phyloP scores from a whole-genome alignment of 2,797 vertebrate species.

The Brachyalestes nurse region DNA sequence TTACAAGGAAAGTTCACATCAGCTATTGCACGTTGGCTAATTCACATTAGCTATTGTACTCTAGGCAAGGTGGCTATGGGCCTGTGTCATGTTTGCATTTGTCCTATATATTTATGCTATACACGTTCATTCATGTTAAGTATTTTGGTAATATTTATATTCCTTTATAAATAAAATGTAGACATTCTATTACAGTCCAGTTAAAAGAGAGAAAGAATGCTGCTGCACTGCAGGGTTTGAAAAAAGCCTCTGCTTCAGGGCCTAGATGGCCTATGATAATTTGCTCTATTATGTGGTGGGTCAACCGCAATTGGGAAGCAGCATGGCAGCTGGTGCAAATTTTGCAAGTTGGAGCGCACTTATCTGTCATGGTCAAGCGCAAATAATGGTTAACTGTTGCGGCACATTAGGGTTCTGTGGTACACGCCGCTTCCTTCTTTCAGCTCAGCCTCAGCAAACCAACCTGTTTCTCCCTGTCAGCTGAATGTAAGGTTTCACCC shows the following conservation, averaged over 20 bases:
- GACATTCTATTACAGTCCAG: background rate
- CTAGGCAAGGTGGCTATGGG: no score
- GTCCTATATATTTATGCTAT: background rate
- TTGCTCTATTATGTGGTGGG: background rate
- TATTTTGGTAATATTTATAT: background rate
- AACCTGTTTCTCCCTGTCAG: slow-evolving; percentile 44
- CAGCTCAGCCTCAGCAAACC: slow-evolving; percentile 13
- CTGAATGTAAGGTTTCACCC: slow-evolving; percentile 38
- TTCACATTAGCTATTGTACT: no score
- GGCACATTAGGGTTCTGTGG: slow-evolving; percentile 24
- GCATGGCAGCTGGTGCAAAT: slow-evolving; percentile 27
- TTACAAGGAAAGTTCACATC: background rate
- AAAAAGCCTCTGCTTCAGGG: background rate
- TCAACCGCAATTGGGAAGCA: slow-evolving; percentile 25
- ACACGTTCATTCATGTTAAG: background rate
- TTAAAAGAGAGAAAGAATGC: background rate
- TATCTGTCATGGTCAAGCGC: slow-evolving; percentile 47
- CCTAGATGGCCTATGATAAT: slow-evolving; percentile 2
- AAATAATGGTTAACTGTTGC: slow-evolving; percentile 32
- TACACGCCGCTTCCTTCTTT: slow-evolving; percentile 15
- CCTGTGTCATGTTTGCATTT: background rate
- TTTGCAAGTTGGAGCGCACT: slow-evolving; percentile 26
- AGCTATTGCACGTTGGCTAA: background rate
- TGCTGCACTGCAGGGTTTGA: background rate
- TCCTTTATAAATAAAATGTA: background rate